Evolutionary conservation across 2,113 vertebrate species (phyloP), one percentile per base, ranked within the genome.

Genomic region (Notarius quadriscutis): DNA sequence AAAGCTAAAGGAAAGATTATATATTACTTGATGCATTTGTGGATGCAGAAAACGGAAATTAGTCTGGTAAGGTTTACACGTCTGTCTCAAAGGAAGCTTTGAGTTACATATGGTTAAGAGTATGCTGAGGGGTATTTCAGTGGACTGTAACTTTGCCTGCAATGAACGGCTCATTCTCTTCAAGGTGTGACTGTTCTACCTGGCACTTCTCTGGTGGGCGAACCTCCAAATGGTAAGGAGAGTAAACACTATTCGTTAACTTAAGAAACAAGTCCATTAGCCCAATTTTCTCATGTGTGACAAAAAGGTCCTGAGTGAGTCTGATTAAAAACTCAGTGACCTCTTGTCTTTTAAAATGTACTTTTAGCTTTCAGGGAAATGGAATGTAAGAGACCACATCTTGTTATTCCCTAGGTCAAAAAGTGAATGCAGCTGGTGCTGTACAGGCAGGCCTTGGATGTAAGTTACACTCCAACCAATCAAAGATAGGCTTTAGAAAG

Each of bases 171-270:
- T 89, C 41, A 62, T 91, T 90, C 89, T 88, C 58, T 91, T 86
- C 62, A 89, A 93, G 92, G 90, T 91, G 30, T 83, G 82, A 88
- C 83, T 67, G 65, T 87, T 88, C 84, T 71, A 41, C 87, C 89
- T 83, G 92, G 85, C 86, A 86, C 78, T 75, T 89, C 85, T 53
- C 51, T 62, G 41, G 86, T 53, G 81, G 87, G 88, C 79, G 81
- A 89, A 83, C 84, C 86, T 65, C 85, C 88, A 83, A 91, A 91
- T 17, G 92, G 91, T 92, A 87, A 90, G 87, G 48, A 63, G 86
- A 86, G 63, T 67, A 86, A 87, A 90, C 48, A 85, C 87, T 86
- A 77, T 88, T 88, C 84, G 74, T 84, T 88, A 89, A 83, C 82
- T 27, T 30, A 50, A 88, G 69, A 81, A 87, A 79, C 25, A 85